phyloP scores from a whole-genome alignment of 2,797 vertebrate species.

The Helicolenus hilgendorfi region DNA sequence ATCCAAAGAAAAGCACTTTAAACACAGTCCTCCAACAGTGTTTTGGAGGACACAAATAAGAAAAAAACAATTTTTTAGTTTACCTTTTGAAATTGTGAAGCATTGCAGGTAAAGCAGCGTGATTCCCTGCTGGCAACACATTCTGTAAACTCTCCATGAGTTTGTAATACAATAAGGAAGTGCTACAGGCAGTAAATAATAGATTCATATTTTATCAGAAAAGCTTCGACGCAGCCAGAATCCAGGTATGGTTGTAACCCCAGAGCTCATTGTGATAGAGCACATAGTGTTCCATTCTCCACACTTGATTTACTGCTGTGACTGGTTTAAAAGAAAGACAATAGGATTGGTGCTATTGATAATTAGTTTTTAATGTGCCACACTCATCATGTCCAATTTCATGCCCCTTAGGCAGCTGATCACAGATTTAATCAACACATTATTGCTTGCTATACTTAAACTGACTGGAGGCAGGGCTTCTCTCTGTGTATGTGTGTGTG shows the following conservation, averaged over 20 bases:
- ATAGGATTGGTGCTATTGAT: constrained; percentile 85
- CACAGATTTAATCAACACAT: constrained; percentile 87
- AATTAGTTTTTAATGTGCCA: constrained; percentile 90
- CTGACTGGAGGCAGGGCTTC: constrained; percentile 55
- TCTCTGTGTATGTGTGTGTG: constrained; percentile 12
- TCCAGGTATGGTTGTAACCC: constrained; percentile 64
- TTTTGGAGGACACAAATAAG: neutral
- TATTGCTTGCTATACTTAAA: constrained; percentile 85
- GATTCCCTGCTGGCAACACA: constrained; percentile 20
- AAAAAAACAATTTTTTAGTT: neutral
- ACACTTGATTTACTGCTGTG: constrained; percentile 79
- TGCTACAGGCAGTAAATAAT: constrained; percentile 49
- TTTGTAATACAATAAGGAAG: constrained; percentile 41
- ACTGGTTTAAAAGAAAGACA: constrained; percentile 82
- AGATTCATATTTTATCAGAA: constrained; percentile 55
- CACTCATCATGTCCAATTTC: constrained; percentile 91
- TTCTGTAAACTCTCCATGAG: constrained; percentile 17
- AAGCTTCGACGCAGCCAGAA: constrained; percentile 31
- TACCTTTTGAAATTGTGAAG: neutral
- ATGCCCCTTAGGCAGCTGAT: constrained; percentile 88
- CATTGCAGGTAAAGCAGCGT: neutral
- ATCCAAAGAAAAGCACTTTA: neutral
- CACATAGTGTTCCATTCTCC: constrained; percentile 72
- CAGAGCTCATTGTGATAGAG: constrained; percentile 50
- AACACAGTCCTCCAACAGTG: no score